phyloP scores from a whole-genome alignment of 2,797 vertebrate species.

The Kryptopterus vitreolus region DNA sequence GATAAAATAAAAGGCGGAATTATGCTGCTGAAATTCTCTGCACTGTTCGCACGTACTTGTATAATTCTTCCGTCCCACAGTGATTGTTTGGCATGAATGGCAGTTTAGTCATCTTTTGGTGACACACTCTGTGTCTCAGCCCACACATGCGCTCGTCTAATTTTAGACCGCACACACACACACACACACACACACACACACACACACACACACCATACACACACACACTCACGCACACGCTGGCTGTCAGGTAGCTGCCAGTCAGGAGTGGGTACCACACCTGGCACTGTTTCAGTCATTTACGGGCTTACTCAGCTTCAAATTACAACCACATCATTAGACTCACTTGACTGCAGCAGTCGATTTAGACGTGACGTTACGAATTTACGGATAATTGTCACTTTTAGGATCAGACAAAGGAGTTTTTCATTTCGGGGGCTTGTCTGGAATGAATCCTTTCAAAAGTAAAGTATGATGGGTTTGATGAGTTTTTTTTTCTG shows the following conservation, averaged over 20 bases:
- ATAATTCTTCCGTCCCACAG: slow-evolving; percentile 34
- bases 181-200: no score
- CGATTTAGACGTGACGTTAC: slow-evolving; percentile 33
- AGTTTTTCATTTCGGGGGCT: not conserved
- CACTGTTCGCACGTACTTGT: slow-evolving; percentile 40
- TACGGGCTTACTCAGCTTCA: slow-evolving; percentile 33
- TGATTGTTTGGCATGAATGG: slow-evolving; percentile 48
- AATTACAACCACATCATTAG: slow-evolving; percentile 35
- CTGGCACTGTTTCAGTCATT: slow-evolving; percentile 39
- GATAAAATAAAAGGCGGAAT: slow-evolving; percentile 36
- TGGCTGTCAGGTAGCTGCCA: slow-evolving; percentile 52
- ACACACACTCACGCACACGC: slow-evolving; percentile 20
- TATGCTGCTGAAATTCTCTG: slow-evolving; percentile 28
- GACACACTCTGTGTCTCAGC: slow-evolving; percentile 52
- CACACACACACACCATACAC: no score
- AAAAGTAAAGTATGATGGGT: not conserved
- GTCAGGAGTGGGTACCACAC: slow-evolving; percentile 32
- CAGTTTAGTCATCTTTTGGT: slow-evolving; percentile 59
- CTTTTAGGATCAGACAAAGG: slow-evolving; percentile 28
- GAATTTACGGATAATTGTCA: slow-evolving; percentile 33
- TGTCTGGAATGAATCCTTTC: not conserved
- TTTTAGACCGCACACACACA: slow-evolving; percentile 45
- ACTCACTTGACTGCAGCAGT: slow-evolving; percentile 5
- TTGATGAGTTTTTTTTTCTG: not conserved
- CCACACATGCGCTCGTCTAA: slow-evolving; percentile 50